A percentile compares a stretch with the other conserved stretches of the same genome.
These are phyloP conservation scores for Ormia ochracea DNA, from an alignment of 2,888 invertebrate genomes.

Conservation along the genomic window DNA sequence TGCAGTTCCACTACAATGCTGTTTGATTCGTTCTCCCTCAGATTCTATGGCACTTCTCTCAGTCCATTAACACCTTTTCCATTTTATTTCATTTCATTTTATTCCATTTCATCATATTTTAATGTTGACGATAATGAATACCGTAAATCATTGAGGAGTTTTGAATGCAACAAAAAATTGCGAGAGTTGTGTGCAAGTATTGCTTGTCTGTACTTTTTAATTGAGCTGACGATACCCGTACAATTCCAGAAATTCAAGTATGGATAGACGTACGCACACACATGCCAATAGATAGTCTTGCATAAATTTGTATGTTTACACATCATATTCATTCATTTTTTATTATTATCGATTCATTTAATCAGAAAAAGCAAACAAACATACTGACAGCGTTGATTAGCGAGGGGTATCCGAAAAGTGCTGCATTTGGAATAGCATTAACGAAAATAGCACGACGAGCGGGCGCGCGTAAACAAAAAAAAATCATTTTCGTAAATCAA, in stretches of 20 bases:
- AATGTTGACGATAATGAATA: conserved; percentile 7
- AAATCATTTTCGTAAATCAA: too few relatives aligned
- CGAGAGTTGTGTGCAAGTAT: background rate
- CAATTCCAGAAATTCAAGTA: background rate
- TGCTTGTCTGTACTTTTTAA: background rate
- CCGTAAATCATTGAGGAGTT: conserved; percentile 29
- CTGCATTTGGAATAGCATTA: too few relatives aligned
- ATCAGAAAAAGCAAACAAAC: conserved; percentile 2
- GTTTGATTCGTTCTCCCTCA: background rate
- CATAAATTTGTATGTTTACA: background rate
- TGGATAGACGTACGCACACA: background rate
- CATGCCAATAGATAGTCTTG: background rate
- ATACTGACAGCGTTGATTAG: too few relatives aligned
- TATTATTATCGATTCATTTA: background rate
- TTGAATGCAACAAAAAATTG: conserved; percentile 14
- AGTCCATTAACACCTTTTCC: conserved; percentile 16
- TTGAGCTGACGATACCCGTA: background rate
- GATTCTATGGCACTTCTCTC: background rate
- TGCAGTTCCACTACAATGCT: background rate
- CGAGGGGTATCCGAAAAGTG: too few relatives aligned
- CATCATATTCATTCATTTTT: background rate
- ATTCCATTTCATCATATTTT: background rate
- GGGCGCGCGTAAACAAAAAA: too few relatives aligned
- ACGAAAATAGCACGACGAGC: too few relatives aligned
- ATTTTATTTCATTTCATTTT: too few relatives aligned